Percentiles rank a stretch among this genome's conserved stretches.
Conservation (phyloP, 2,113 vertebrate genomes). For the Zeus faber region DNA sequence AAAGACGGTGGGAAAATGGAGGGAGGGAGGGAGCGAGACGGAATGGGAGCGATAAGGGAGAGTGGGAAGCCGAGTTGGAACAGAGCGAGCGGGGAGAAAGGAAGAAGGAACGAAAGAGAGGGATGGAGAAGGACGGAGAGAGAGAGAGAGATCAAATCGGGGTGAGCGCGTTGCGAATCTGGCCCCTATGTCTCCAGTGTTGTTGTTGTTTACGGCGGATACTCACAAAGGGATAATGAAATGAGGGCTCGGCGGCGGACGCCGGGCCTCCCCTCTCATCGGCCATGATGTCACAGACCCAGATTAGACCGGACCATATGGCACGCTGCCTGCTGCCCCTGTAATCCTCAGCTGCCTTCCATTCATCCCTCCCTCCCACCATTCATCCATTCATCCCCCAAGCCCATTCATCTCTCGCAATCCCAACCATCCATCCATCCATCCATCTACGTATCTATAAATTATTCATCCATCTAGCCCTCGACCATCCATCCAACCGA, state of each 20-base stretch:
- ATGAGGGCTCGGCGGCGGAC: slow-evolving; percentile 35
- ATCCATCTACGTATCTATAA: background rate
- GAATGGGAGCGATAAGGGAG: background rate
- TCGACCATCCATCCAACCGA: too few species aligned
- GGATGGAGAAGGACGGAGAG: background rate
- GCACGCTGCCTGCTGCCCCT: slow-evolving; percentile 58
- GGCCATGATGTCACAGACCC: slow-evolving; percentile 63
- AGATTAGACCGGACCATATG: slow-evolving; percentile 71
- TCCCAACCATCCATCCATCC: background rate
- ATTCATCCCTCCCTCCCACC: slow-evolving; percentile 18
- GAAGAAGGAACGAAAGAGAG: background rate
- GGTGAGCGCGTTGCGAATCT: slow-evolving; percentile 17
- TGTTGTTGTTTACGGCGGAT: slow-evolving; percentile 54
- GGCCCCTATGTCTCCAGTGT: slow-evolving; percentile 5
- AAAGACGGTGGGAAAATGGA: background rate
- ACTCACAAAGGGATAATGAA: slow-evolving; percentile 45
- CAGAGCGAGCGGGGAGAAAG: too few species aligned
- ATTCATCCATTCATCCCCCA: background rate
- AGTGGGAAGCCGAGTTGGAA: background rate
- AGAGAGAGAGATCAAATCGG: too few species aligned
- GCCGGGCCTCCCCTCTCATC: slow-evolving; percentile 44
- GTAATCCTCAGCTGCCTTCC: slow-evolving; percentile 47
- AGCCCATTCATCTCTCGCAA: background rate
- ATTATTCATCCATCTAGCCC: too few species aligned
- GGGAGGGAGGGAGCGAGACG: background rate